phyloP scores from a whole-genome alignment of 2,797 vertebrate species.

The Denticeps clupeoides region DNA sequence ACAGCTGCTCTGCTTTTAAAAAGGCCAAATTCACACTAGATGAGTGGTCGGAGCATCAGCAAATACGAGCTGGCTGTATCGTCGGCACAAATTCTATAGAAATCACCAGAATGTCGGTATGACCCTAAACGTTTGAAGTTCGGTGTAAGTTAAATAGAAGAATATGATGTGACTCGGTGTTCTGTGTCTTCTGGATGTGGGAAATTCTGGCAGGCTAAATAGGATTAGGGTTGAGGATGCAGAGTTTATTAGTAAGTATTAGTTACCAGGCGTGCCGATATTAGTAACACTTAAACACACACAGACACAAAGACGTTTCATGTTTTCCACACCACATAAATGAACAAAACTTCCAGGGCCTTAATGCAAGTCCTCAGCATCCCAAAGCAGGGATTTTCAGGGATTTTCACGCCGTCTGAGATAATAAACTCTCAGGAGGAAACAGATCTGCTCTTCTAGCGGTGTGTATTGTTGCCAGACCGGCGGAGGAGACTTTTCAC shows the following conservation, averaged over 20 bases:
- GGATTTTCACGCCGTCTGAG: background rate
- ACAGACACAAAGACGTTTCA: background rate
- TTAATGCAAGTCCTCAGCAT: background rate
- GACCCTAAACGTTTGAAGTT: no score
- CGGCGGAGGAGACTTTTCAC: constrained; percentile 2
- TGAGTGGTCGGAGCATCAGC: no score
- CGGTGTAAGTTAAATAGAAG: no score
- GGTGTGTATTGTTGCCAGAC: background rate
- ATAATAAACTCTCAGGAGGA: background rate
- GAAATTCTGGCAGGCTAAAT: constrained; percentile 13
- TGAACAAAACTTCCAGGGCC: constrained; percentile 5
- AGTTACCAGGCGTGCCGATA: constrained; percentile 6
- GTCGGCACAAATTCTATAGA: no score
- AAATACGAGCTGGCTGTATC: no score
- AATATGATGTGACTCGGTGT: constrained; percentile 5
- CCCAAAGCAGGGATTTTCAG: background rate
- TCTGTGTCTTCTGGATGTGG: background rate
- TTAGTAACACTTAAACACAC: constrained; percentile 3
- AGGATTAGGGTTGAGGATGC: constrained; percentile 16
- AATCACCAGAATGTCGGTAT: no score
- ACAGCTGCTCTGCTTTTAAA: no score
- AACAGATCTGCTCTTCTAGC: background rate
- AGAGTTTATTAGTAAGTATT: constrained; percentile 21
- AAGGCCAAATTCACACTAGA: no score
- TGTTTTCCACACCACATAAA: background rate